Evolutionary conservation across 2,888 invertebrate genomes (phyloP).

Genomic region (Tipula helvola): DNA sequence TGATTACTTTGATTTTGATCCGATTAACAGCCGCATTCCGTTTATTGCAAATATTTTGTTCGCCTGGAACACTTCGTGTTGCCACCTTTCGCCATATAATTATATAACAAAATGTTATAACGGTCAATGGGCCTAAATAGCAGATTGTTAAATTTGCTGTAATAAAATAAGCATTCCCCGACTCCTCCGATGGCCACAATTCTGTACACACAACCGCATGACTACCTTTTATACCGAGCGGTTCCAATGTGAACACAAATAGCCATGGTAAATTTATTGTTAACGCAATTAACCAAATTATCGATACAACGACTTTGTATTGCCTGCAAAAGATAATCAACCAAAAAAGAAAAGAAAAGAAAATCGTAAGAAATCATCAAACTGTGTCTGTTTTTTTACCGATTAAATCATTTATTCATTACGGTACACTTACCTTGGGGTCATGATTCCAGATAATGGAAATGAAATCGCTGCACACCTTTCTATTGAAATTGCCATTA

Average conservation of each 20-base stretch:
- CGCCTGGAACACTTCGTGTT: constrained; percentile 35
- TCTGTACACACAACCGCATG: constrained; percentile 32
- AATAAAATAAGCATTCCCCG: constrained; percentile 39
- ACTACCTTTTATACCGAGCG: constrained; percentile 27
- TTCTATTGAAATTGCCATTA: constrained; percentile 43
- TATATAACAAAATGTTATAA: constrained; percentile 41
- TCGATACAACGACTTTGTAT: constrained; percentile 32
- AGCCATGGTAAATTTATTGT: constrained; percentile 39
- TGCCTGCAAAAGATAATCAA: constrained; percentile 12
- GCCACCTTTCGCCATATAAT: constrained; percentile 40
- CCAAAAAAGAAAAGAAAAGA: background rate
- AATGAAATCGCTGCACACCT: constrained; percentile 39
- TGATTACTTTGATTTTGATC: constrained; percentile 25
- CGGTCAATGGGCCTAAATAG: constrained; percentile 39
- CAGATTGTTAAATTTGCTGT: constrained; percentile 40
- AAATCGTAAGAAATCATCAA: background rate
- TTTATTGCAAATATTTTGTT: constrained; percentile 22
- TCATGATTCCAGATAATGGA: constrained; percentile 36
- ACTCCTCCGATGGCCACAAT: constrained; percentile 35
- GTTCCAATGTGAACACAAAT: constrained; percentile 36
- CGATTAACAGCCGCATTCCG: constrained; percentile 20
- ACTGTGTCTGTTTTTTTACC: background rate
- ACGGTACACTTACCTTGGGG: constrained; percentile 23
- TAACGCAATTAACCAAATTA: constrained; percentile 38
- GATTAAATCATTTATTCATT: background rate